Evolutionary conservation across 2,888 invertebrate genomes (phyloP), one percentile per base, ranked within the genome.

Genomic region (Tanypteryx hageni): DNA sequence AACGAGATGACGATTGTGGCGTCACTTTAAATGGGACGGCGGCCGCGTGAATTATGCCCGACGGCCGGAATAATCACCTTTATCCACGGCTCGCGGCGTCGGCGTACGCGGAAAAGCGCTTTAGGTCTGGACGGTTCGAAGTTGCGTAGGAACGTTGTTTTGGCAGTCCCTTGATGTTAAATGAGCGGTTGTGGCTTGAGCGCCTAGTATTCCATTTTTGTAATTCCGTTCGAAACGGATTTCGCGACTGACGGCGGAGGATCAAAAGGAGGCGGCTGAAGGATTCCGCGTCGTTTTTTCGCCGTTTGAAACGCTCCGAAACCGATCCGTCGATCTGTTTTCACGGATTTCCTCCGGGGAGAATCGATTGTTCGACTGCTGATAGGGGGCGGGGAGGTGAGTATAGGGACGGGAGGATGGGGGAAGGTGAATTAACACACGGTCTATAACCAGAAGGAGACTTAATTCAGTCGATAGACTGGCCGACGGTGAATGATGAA

Each of bases 41-140:
- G 76, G 22, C 76, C 76, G 76, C 22, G 76, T 76, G 76, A 76
- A 76, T 76, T 76, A 76, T 27, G 76, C 76, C 22, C 16, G 76
- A 76, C 76, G 76, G 76, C 76, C 27, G 76, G 76, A 76, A 27
- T 76, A 76, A 76, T 76, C 76, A 18, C 76, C 76, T 76, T 27
- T 76, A 76, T 76, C 76, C 27, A 27, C 27, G 27, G 76, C 76
- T 76, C 27, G 22, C 11, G n/a, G 68, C n/a, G 68, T 7, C n/a
- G 76, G 9, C 76, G 22, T 18, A 76, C 22, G 22, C 76, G 76
- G 22, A 27, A 76, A 76, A 76, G 22, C 22, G 22, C 27, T 76
- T 76, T 76, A 76, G 76, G 11, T 14, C 22, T 27, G 76, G 22
- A 76, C 13, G 76, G 10, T 68, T n/a, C 68, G 9, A 22, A n/a